These are phyloP conservation scores for Carassius gibelio DNA, from an alignment of 2,113 vertebrate species.

Conservation along the genomic window DNA sequence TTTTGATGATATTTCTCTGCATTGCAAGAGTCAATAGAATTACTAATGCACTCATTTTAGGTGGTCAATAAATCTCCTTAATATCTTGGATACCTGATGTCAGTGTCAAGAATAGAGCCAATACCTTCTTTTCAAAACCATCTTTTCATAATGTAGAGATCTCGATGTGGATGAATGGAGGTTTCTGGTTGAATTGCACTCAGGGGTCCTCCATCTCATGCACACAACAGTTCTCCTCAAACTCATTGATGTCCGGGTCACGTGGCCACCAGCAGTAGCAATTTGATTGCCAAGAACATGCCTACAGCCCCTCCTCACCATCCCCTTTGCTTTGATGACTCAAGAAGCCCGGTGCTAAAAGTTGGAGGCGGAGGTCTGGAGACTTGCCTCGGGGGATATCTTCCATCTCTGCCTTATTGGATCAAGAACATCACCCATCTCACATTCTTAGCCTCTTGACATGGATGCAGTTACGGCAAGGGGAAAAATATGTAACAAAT, in stretches of 20 bases:
- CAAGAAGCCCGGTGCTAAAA: conserved; percentile 53
- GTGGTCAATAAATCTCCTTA: conserved; percentile 1
- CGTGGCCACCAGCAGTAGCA: conserved; percentile 17
- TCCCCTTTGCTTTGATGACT: conserved; percentile 59
- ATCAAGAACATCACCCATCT: conserved; percentile 51
- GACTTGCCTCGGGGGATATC: conserved; percentile 49
- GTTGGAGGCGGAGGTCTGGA: conserved; percentile 56
- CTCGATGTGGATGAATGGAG: not conserved
- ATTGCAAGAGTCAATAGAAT: not conserved
- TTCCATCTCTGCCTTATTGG: conserved; percentile 54
- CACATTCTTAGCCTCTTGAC: conserved; percentile 48
- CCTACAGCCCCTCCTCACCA: conserved; percentile 15
- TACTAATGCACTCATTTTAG: conserved; percentile 6
- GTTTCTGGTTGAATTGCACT: conserved; percentile 3
- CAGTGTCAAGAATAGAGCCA: not conserved
- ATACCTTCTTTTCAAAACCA: not conserved
- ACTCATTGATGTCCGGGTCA: conserved; percentile 38
- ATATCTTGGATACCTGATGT: not conserved
- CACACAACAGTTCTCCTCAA: conserved; percentile 9
- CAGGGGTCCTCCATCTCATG: not conserved
- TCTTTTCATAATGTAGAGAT: not conserved
- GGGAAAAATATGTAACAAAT: conserved; percentile 61
- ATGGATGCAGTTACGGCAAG: conserved; percentile 22
- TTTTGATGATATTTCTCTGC: not conserved
- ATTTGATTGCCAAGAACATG: conserved; percentile 12